phyloP scores from a whole-genome alignment of 30 jellyfish, hydroid and myxozoan species.

The Pelagia noctiluca region DNA sequence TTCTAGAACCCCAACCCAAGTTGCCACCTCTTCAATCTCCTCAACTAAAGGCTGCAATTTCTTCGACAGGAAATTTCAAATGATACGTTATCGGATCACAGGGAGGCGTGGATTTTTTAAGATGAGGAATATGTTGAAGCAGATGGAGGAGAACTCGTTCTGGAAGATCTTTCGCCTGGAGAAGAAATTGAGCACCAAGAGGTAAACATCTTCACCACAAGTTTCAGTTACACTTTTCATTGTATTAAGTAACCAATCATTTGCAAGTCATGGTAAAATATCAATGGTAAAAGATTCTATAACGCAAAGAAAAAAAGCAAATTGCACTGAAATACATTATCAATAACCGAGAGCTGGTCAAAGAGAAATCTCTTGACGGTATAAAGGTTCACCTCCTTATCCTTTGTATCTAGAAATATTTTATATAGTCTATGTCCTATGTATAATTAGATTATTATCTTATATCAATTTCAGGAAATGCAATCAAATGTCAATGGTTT shows the following conservation, averaged over 20 bases:
- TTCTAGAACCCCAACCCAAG: not conserved
- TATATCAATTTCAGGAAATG: not conserved
- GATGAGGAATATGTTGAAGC: not conserved
- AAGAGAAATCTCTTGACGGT: too few species aligned
- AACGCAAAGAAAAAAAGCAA: too few species aligned
- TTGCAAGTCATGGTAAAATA: too few species aligned
- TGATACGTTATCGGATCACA: too few species aligned
- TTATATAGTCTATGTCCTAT: not conserved
- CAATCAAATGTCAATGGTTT: not conserved
- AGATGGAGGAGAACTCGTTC: not conserved
- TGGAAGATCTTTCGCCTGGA: not conserved
- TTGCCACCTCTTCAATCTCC: not conserved
- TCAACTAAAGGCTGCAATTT: too few species aligned
- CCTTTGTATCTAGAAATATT: too few species aligned
- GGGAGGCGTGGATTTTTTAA: not conserved
- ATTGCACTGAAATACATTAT: too few species aligned
- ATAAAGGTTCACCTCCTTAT: too few species aligned
- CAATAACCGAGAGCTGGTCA: too few species aligned
- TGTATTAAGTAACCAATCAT: not conserved
- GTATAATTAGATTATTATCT: not conserved
- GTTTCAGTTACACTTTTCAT: too few species aligned
- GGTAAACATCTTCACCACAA: conserved; percentile 1
- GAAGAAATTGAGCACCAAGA: conserved; percentile 6
- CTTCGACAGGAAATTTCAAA: too few species aligned
- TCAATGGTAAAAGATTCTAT: too few species aligned